These are phyloP conservation scores for Sebastes minor DNA, from an alignment of 2,797 vertebrate species.

Conservation along the genomic window DNA sequence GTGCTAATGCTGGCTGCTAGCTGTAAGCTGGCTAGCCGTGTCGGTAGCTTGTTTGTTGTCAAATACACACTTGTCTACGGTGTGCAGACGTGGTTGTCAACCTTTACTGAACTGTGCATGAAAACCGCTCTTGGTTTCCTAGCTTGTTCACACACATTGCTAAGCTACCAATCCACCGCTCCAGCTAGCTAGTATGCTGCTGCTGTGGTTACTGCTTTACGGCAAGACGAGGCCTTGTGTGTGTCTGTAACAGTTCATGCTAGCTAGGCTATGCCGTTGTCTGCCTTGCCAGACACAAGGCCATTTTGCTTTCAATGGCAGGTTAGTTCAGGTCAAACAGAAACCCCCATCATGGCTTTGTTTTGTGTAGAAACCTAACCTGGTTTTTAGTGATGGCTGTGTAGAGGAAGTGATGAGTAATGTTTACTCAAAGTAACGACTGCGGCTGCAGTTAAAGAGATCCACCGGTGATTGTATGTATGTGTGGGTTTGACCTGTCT, in stretches of 20 bases:
- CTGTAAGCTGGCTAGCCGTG: conserved; percentile 6
- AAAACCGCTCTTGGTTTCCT: background rate
- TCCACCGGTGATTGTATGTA: background rate
- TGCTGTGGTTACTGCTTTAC: conserved; percentile 49
- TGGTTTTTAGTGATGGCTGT: conserved; percentile 26
- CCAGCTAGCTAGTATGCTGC: conserved; percentile 33
- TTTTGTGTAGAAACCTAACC: conserved; percentile 28
- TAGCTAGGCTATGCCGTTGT: conserved; percentile 44
- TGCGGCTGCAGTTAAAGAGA: conserved; percentile 21
- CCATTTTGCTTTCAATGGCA: conserved; percentile 32
- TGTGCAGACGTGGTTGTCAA: background rate
- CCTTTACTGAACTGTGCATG: background rate
- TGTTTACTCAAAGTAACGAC: conserved; percentile 54
- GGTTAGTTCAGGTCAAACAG: conserved; percentile 41
- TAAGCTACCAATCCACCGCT: conserved; percentile 56
- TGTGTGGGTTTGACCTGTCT: conserved; percentile 21
- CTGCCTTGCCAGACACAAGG: conserved; percentile 37
- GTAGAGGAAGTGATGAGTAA: conserved; percentile 58
- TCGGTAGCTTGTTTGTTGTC: conserved; percentile 11
- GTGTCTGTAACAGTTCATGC: conserved; percentile 34
- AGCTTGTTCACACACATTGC: conserved; percentile 37
- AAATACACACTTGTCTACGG: background rate
- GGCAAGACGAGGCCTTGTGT: conserved; percentile 63
- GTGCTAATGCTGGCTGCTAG: conserved; percentile 51
- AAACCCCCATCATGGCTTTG: conserved; percentile 13